Evolutionary conservation across 1,140 invertebrate genomes (phyloP).

Genomic region (Drosophila pruinosa): DNA sequence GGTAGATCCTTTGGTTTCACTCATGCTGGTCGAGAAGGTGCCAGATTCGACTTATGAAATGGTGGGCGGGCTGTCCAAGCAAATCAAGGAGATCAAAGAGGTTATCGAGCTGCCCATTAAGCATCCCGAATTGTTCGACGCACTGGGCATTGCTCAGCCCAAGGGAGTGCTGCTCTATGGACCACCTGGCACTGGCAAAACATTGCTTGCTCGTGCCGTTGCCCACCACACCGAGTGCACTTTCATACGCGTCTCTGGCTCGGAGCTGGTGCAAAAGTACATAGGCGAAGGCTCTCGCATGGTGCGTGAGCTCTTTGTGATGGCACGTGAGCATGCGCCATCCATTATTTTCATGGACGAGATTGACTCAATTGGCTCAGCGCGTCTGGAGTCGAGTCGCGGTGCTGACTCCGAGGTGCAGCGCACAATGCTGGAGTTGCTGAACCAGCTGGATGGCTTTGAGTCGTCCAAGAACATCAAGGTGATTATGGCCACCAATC

Average conservation of each 20-base stretch:
- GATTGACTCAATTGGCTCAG: constrained; percentile 91
- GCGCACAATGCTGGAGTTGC: constrained; percentile 89
- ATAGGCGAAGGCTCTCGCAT: constrained; percentile 90
- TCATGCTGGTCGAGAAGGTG: constrained; percentile 54
- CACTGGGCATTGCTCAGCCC: constrained; percentile 52
- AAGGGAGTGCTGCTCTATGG: constrained; percentile 56
- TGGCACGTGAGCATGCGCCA: constrained; percentile 86
- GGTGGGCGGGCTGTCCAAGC: constrained; percentile 82
- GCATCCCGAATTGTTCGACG: constrained; percentile 50
- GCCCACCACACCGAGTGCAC: constrained; percentile 92
- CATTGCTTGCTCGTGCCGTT: constrained; percentile 39
- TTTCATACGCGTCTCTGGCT: constrained; percentile 85
- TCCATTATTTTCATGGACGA: constrained; percentile 92
- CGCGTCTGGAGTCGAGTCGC: constrained; percentile 85
- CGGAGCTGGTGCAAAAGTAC: constrained; percentile 91
- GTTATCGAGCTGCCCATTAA: constrained; percentile 52
- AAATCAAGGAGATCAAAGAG: constrained; percentile 65
- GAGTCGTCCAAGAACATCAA: constrained; percentile 87
- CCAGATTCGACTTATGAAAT: constrained; percentile 84
- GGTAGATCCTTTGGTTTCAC: constrained; percentile 48
- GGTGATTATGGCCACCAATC: constrained; percentile 91
- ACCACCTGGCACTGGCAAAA: constrained; percentile 47
- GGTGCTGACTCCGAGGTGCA: constrained; percentile 88
- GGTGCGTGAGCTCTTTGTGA: constrained; percentile 46
- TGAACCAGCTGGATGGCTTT: constrained; percentile 90